Percentiles rank a stretch among this genome's conserved stretches.
These are phyloP conservation scores for Sebastes iracundus DNA, from an alignment of 2,797 vertebrate genomes.

Conservation along the genomic window DNA sequence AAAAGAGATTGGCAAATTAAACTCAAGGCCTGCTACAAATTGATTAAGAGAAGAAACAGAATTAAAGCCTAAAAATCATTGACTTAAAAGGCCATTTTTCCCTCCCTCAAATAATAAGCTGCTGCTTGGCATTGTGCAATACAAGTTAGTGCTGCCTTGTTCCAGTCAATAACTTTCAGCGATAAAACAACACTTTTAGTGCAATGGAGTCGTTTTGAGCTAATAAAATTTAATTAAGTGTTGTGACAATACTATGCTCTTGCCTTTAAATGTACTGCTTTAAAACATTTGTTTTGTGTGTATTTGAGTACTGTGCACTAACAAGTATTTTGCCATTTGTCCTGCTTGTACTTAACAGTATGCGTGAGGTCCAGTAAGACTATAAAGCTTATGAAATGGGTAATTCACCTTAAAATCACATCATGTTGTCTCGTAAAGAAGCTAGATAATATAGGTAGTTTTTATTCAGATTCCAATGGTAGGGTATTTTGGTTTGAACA, in stretches of 20 bases:
- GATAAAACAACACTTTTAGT: constrained; percentile 43
- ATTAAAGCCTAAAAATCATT: not conserved
- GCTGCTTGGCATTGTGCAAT: not conserved
- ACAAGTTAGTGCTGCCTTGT: constrained; percentile 3
- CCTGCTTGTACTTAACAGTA: not conserved
- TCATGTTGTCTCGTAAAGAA: not conserved
- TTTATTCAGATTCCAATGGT: not conserved
- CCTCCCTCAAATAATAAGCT: not conserved
- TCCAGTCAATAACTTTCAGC: constrained; percentile 41
- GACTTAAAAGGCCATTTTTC: not conserved
- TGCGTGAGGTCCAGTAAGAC: not conserved
- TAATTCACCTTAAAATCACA: not conserved
- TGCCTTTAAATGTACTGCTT: constrained; percentile 14
- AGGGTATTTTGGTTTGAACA: not conserved
- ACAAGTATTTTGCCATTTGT: not conserved
- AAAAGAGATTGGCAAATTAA: not conserved
- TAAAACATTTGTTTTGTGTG: not conserved
- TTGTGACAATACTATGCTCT: not conserved
- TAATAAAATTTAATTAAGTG: constrained; percentile 12
- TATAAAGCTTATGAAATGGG: not conserved
- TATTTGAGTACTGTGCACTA: not conserved
- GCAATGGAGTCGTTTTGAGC: constrained; percentile 24
- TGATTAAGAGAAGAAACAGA: not conserved
- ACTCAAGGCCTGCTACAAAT: not conserved
- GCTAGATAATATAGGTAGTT: not conserved